These are phyloP conservation scores for Hypotaenidia okinawae DNA, from an alignment of 2,797 vertebrate genomes.

Conservation along the genomic window DNA sequence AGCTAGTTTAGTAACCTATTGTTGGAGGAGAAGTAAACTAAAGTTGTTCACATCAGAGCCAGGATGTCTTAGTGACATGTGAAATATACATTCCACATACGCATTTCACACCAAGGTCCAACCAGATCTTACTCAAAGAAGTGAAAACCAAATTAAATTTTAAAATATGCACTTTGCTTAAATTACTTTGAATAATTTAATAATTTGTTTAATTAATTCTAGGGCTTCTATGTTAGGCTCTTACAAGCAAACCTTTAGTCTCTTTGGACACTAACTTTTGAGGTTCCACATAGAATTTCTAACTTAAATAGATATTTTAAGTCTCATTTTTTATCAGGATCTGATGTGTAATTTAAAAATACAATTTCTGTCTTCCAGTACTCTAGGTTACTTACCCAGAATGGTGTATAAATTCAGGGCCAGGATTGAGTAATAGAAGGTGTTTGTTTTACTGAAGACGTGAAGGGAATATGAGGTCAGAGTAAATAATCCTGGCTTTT, in stretches of 20 bases:
- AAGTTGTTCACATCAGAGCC: background rate
- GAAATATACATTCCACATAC: background rate
- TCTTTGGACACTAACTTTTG: background rate
- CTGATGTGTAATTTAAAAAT: background rate
- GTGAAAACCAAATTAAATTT: background rate
- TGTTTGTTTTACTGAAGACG: constrained; percentile 87
- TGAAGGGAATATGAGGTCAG: constrained; percentile 85
- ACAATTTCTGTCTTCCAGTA: background rate
- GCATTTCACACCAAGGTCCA: background rate
- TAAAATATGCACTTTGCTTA: background rate
- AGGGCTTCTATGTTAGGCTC: background rate
- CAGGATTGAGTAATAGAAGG: constrained; percentile 88
- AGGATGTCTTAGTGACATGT: background rate
- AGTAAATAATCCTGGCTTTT: constrained; percentile 75
- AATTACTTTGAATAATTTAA: background rate
- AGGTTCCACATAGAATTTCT: background rate
- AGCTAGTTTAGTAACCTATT: background rate
- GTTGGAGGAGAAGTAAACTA: background rate
- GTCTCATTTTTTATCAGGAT: background rate
- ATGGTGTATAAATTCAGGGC: constrained; percentile 91
- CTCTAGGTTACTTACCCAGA: constrained; percentile 83
- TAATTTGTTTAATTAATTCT: background rate
- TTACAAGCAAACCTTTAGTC: background rate
- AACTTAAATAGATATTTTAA: background rate
- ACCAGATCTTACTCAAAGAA: background rate